phyloP scores from a whole-genome alignment of 2,888 invertebrate species.

The Laothoe populi region DNA sequence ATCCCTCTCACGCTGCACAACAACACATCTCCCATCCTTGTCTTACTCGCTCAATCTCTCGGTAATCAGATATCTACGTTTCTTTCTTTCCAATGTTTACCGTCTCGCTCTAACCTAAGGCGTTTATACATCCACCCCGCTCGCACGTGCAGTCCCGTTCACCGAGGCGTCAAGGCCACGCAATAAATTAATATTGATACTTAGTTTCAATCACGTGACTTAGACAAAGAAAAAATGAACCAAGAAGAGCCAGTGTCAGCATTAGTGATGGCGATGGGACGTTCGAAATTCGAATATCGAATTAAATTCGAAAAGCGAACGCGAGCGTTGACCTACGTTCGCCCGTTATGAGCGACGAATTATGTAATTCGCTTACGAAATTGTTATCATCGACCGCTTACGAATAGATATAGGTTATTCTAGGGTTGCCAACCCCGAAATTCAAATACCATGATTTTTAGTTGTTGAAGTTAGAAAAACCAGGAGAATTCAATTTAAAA shows the following conservation, averaged over 20 bases:
- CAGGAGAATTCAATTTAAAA: no score
- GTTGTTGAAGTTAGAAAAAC: no score
- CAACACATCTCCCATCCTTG: background rate
- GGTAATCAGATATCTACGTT: slow-evolving; percentile 50
- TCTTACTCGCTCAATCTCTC: background rate
- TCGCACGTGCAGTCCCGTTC: slow-evolving; percentile 23
- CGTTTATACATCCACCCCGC: background rate
- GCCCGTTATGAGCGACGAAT: background rate
- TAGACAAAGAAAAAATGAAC: slow-evolving; percentile 7
- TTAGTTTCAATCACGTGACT: slow-evolving; percentile 13
- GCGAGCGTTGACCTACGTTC: background rate
- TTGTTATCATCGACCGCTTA: background rate
- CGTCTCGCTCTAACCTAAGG: slow-evolving; percentile 1
- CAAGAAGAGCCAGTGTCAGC: background rate
- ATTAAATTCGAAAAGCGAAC: background rate
- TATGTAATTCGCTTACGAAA: slow-evolving; percentile 3
- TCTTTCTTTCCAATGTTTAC: slow-evolving; percentile 43
- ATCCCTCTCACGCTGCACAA: background rate
- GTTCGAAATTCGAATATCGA: background rate
- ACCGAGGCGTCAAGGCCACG: slow-evolving; percentile 27
- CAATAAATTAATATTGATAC: slow-evolving; percentile 20
- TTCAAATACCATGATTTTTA: background rate
- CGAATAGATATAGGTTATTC: slow-evolving; percentile 1
- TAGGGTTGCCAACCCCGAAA: no score
- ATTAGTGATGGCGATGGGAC: no score